Evolutionary conservation across 2,888 invertebrate genomes (phyloP).

Genomic region (Diadegma fenestrale): DNA sequence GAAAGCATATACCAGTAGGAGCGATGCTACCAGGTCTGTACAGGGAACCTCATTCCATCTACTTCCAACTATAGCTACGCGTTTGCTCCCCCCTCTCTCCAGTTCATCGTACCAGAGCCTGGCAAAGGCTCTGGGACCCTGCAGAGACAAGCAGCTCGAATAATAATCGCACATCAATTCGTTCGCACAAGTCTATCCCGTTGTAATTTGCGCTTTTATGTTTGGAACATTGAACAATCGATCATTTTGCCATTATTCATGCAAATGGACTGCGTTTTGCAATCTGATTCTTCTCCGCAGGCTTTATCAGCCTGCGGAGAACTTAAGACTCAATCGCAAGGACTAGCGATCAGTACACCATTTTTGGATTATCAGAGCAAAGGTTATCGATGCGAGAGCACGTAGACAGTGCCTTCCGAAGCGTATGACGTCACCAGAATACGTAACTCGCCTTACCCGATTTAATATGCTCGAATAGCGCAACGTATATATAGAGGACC

Average conservation of each 20-base stretch:
- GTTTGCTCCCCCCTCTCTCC: background rate
- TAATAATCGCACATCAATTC: background rate
- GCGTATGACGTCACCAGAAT: constrained; percentile 6
- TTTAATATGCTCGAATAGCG: constrained; percentile 23
- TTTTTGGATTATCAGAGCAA: constrained; percentile 76
- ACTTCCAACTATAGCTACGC: background rate
- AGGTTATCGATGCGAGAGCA: constrained; percentile 74
- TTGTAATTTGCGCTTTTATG: background rate
- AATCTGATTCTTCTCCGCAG: background rate
- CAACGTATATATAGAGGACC: background rate
- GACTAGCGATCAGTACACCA: constrained; percentile 60
- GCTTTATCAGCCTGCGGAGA: background rate
- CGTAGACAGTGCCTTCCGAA: constrained; percentile 31
- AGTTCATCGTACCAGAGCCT: background rate
- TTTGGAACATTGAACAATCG: background rate
- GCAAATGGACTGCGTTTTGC: constrained; percentile 18
- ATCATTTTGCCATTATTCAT: background rate
- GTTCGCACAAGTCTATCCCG: constrained; percentile 5
- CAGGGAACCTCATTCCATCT: constrained; percentile 31
- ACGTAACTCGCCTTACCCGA: constrained; percentile 8
- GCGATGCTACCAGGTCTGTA: constrained; percentile 31
- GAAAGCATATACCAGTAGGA: constrained; percentile 32
- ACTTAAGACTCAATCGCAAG: too few species aligned
- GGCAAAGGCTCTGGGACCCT: constrained; percentile 5
- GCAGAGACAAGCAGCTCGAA: constrained; percentile 9